These are phyloP conservation scores for Tragelaphus oryx DNA, from an alignment of 2,797 vertebrate genomes.

Conservation along the genomic window DNA sequence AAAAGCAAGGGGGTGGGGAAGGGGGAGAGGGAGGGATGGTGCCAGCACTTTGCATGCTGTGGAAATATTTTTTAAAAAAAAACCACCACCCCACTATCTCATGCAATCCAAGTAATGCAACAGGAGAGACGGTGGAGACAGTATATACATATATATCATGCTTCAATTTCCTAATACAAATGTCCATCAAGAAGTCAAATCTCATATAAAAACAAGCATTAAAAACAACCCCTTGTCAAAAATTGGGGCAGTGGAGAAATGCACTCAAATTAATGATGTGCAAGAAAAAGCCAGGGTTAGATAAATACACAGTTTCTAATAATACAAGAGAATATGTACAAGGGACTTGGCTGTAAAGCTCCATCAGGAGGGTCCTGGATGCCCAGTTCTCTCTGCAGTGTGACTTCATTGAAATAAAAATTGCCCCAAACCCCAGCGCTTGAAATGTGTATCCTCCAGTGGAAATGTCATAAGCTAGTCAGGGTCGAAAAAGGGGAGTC, in stretches of 20 bases:
- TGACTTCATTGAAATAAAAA: slow-evolving; percentile 56
- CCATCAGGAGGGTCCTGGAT: background rate
- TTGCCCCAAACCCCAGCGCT: background rate
- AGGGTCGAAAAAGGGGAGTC: background rate
- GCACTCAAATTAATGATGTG: slow-evolving; percentile 61
- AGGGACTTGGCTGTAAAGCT: slow-evolving; percentile 66
- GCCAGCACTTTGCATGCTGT: slow-evolving; percentile 69
- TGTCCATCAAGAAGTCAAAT: slow-evolving; percentile 66
- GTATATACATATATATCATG: slow-evolving; percentile 61
- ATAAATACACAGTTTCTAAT: slow-evolving; percentile 66
- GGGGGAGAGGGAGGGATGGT: slow-evolving; percentile 22
- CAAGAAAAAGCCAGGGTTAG: slow-evolving; percentile 73
- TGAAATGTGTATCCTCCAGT: background rate
- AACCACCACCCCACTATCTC: slow-evolving; percentile 44
- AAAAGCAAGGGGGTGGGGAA: background rate
- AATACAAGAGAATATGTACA: slow-evolving; percentile 71
- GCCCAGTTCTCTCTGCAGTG: slow-evolving; percentile 50
- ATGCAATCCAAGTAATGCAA: slow-evolving; percentile 60
- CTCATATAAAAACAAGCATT: slow-evolving; percentile 76
- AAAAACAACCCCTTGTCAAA: slow-evolving; percentile 80
- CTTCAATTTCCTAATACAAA: slow-evolving; percentile 72
- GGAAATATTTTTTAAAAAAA: slow-evolving; percentile 23
- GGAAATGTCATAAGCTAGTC: background rate
- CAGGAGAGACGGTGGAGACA: slow-evolving; percentile 39
- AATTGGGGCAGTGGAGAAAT: slow-evolving; percentile 71